Evolutionary conservation across 2,888 invertebrate genomes (phyloP).

Genomic region (Noctua comes): DNA sequence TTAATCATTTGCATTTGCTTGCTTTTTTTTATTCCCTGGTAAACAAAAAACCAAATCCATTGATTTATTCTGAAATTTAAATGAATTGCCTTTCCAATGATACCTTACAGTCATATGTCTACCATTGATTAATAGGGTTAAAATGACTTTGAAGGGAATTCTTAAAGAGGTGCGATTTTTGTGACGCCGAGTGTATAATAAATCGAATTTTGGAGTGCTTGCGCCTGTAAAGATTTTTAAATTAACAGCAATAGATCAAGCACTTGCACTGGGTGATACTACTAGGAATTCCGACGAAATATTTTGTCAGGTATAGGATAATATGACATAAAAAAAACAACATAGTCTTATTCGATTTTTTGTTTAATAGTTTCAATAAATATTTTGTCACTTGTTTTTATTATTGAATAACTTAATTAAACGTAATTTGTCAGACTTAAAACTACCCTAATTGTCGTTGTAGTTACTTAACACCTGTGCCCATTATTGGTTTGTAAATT

Average conservation of each 20-base stretch:
- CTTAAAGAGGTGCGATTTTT: too few relatives aligned
- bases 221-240: background rate
- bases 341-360: background rate
- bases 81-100: too few relatives aligned
- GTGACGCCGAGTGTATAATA: too few relatives aligned
- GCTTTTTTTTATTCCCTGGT: too few relatives aligned
- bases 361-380: slow-evolving; percentile 1
- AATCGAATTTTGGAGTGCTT: background rate
- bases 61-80: too few relatives aligned
- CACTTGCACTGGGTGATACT: background rate
- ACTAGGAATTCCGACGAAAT: background rate
- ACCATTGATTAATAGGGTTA: too few relatives aligned
- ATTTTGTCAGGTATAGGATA: background rate
- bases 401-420: slow-evolving; percentile 13
- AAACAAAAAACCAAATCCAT: too few relatives aligned
- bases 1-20: too few relatives aligned
- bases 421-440: slow-evolving; percentile 23
- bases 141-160: too few relatives aligned
- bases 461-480: background rate
- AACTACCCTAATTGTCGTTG: background rate
- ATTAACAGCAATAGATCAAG: background rate
- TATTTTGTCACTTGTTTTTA: slow-evolving; percentile 10
- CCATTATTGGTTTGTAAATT: background rate
- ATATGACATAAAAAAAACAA: slow-evolving; percentile 22
- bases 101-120: too few relatives aligned